Base-by-base conservation (phyloP, 2,888 invertebrate genomes). In the Miltochrista miniata region DNA sequence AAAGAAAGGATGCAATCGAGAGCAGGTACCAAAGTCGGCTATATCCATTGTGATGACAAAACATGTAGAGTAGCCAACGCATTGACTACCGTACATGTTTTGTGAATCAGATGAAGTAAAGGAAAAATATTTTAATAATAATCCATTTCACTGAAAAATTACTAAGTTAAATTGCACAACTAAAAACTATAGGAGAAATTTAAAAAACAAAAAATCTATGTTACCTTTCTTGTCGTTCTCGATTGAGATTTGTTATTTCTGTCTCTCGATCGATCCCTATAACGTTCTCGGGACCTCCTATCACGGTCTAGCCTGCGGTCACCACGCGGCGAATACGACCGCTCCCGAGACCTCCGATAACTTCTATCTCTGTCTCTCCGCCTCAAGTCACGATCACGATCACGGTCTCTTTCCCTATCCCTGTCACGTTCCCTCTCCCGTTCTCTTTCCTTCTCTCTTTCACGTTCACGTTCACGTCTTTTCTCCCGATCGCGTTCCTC, bases 221-320 rank as follows among this genome's bases (percentile, higher is more conserved):
- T 35, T 50, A 70, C 58, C 58, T 60, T 59, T 62, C 58, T 38
- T 59, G 74, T 31, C 18, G 75, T 69, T 44, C 79, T 79, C 78
- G 83, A 37, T 80, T 73, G 48, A 56, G 30, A 38, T 61, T 59
- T 34, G 18, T 81, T 68, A 5, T 87, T 87, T 33, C 87, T 63
- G 8, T 68, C 67, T n/a, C 69, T 81, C 18, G 84, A 87, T 3
- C 83, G 68, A 7, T 79, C 83, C 33, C 78, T 74, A 13, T 76
- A 48, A 38, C 69, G 70, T 0, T 70, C 70, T 1, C 64, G 64
- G 5, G 62, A 61, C 29, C 62, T 60, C 33, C 70, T 63, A 3
- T 67, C 64, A 38, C 73, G 72, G 5, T 70, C 68, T 1, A 59
- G 56, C 13, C 68, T 56, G 8, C 68, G 68, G 7, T 75, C 71